A percentile compares a stretch with the other conserved stretches of the same genome.
phyloP scores from a whole-genome alignment of 2,113 vertebrate species.

The Hypanus sabinus region DNA sequence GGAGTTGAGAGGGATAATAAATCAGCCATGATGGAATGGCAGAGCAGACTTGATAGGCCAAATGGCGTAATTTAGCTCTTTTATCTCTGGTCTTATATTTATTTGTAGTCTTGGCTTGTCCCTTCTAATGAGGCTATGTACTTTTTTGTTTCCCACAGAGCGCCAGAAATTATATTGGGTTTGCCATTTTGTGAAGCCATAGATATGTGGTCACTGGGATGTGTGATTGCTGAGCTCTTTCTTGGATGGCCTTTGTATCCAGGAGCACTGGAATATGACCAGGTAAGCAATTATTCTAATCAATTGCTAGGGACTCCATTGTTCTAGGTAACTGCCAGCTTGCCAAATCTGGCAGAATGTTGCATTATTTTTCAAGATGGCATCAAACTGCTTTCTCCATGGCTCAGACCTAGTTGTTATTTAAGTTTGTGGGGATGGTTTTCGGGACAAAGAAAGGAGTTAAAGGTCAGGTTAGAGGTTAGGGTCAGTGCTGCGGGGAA shows the following conservation, averaged over 20 bases:
- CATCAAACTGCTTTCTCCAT: too few species aligned
- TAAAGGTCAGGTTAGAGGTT: too few species aligned
- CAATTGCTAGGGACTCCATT: background rate
- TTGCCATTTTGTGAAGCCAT: constrained; percentile 99
- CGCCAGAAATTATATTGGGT: constrained; percentile 98
- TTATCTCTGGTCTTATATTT: background rate
- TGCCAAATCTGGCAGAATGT: background rate
- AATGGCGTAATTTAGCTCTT: too few species aligned
- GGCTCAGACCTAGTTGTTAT: too few species aligned
- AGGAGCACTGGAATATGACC: constrained; percentile 95
- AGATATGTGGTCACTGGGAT: constrained; percentile 99
- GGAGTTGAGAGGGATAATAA: too few species aligned
- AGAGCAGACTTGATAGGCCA: too few species aligned
- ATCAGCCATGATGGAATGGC: too few species aligned
- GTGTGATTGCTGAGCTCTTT: constrained; percentile 97
- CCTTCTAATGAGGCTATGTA: constrained; percentile 15
- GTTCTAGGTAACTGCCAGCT: background rate
- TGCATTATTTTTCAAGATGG: too few species aligned
- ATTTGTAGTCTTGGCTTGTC: background rate
- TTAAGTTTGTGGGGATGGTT: too few species aligned
- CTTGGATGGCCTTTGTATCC: constrained; percentile 98
- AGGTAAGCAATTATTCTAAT: constrained; percentile 62
- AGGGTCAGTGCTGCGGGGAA: too few species aligned
- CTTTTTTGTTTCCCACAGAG: constrained; percentile 63
- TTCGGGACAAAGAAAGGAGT: too few species aligned